Percentiles rank a stretch among this genome's conserved stretches.
Evolutionary conservation across 2,113 vertebrate genomes (phyloP).

Genomic region (Nesospiza acunhae): DNA sequence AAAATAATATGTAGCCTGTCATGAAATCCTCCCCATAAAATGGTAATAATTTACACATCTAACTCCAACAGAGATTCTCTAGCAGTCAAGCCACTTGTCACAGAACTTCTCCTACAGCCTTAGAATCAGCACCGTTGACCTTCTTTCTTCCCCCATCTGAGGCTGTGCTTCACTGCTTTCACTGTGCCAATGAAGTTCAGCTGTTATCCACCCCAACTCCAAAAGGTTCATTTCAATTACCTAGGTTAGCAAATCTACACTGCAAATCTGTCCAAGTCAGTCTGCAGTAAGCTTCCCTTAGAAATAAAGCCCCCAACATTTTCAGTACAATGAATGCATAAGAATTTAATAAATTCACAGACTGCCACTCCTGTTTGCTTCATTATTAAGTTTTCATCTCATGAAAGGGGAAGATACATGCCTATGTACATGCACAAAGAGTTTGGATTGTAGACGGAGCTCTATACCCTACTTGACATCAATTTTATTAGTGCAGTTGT

Average conservation of each 20-base stretch:
- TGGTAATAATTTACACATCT: background rate
- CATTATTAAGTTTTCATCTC: background rate
- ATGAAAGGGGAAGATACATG: background rate
- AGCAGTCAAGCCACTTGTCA: background rate
- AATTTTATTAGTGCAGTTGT: background rate
- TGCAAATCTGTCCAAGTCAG: background rate
- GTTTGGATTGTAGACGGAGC: background rate
- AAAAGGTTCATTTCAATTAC: background rate
- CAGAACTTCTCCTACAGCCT: background rate
- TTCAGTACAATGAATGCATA: background rate
- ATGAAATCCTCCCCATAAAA: background rate
- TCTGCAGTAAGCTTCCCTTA: background rate
- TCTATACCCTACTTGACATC: background rate
- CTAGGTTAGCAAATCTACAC: background rate
- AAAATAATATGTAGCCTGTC: background rate
- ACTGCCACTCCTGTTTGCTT: background rate
- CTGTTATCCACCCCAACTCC: background rate
- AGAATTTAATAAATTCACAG: background rate
- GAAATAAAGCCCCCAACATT: background rate
- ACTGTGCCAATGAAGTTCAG: background rate
- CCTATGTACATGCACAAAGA: accelerated
- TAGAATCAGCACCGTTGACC: background rate
- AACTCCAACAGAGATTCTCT: background rate
- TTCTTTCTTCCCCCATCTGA: background rate
- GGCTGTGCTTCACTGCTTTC: background rate